phyloP scores from a whole-genome alignment of 2,797 vertebrate species.

The Geotrypetes seraphini region DNA sequence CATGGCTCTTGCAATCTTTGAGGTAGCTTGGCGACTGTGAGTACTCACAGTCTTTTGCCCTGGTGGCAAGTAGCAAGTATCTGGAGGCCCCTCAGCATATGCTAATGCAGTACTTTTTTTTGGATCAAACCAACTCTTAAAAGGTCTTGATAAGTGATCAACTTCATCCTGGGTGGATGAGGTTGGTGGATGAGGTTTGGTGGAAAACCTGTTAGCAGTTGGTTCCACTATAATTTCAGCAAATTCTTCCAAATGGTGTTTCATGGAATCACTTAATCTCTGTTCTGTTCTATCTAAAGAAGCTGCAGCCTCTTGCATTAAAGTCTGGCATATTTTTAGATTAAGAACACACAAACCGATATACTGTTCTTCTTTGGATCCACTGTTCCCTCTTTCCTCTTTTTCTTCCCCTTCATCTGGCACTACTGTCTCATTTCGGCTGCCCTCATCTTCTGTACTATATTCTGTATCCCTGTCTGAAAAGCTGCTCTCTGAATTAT shows the following conservation, averaged over 20 bases:
- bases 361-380: slow-evolving; percentile 18
- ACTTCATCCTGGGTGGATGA: neutral
- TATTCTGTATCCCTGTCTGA: slow-evolving; percentile 1
- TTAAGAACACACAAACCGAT: slow-evolving; percentile 40
- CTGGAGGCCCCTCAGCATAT: slow-evolving; percentile 31
- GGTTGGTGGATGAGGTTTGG: too few species aligned
- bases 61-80: slow-evolving; percentile 28
- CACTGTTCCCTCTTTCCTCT: neutral
- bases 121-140: neutral
- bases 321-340: slow-evolving; percentile 38
- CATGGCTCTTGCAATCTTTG: neutral
- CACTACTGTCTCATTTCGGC: neutral
- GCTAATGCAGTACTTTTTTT: neutral
- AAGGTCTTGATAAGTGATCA: neutral
- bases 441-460: slow-evolving; percentile 21
- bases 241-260: slow-evolving; percentile 3
- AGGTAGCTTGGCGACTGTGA: neutral
- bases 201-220: neutral
- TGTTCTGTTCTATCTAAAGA: slow-evolving; percentile 13
- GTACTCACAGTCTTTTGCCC: fast-evolving
- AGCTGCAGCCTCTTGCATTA: slow-evolving; percentile 26
- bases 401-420: neutral
- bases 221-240: neutral
- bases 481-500: slow-evolving; percentile 2
- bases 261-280: neutral